phyloP scores from a whole-genome alignment of 2,113 vertebrate species.

The Uropsilus gracilis region DNA sequence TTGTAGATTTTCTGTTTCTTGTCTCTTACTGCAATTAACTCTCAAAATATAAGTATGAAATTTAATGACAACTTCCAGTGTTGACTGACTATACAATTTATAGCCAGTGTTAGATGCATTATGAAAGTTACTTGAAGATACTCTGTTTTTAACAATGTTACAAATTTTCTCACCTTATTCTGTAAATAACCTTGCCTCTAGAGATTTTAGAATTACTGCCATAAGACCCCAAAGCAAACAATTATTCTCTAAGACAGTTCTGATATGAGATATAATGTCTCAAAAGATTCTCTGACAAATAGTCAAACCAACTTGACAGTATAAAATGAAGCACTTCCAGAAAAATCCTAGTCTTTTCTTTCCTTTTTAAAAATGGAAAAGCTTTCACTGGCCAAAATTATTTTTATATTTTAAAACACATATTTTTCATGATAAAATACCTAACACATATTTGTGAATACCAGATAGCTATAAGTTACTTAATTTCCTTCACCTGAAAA shows the following conservation, averaged over 20 bases:
- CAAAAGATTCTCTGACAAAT: conserved; percentile 83
- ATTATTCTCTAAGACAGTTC: conserved; percentile 87
- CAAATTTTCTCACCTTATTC: conserved; percentile 81
- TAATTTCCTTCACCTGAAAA: conserved; percentile 28
- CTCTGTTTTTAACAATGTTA: conserved; percentile 67
- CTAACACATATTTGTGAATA: conserved; percentile 33
- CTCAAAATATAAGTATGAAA: background rate
- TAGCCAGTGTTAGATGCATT: conserved; percentile 26
- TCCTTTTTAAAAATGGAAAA: conserved; percentile 23
- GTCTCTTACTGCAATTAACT: conserved; percentile 29
- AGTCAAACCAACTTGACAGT: conserved; percentile 65
- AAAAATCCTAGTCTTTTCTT: conserved; percentile 49
- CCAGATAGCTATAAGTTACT: background rate
- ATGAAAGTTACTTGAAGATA: conserved; percentile 65
- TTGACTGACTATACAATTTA: conserved; percentile 55
- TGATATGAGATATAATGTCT: conserved; percentile 84
- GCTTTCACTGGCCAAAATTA: background rate
- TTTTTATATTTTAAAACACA: conserved; percentile 20
- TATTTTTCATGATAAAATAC: conserved; percentile 54
- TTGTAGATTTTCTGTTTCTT: background rate
- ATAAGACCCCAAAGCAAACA: conserved; percentile 87
- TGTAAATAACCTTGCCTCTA: conserved; percentile 86
- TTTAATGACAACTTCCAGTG: background rate
- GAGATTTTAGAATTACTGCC: conserved; percentile 84
- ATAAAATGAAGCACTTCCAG: conserved; percentile 77